Evolutionary conservation across 2,113 vertebrate genomes (phyloP), one percentile per base, ranked within the genome.

Genomic region (Triplophysa siluroides): DNA sequence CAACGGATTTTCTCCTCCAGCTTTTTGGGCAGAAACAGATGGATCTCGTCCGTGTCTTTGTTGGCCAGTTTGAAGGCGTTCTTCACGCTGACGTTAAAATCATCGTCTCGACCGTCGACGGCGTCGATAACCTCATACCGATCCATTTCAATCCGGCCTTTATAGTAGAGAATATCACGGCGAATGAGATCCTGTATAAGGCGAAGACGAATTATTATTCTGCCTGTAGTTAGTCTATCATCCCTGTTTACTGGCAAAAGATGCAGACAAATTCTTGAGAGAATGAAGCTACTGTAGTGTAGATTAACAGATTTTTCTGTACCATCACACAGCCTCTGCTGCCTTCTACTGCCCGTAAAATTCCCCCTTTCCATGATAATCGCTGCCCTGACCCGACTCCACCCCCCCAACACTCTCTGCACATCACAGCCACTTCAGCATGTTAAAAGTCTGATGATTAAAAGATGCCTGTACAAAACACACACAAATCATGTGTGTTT

Each of bases 61-160:
- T 98, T 98, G 87, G 94, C 95, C 88, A 99, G 91, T 88, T 99
- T 99, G 91, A 99, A 99, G 78, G 98, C 96, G 81, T 98, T 98
- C 93, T 99, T 99, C 91, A 98, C 96, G 78, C 96, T 98, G 84
- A 99, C 96, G 66, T 99, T 98, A 91, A 99, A 99, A 90, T 99
- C 98, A 62, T 99, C 98, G 75, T 99, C 98, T 52, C 97, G 93
- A 38, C 98, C 97, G 1, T 99, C 98, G 71, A 95, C 94, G 72
- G 96, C 95, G 82, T 99, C 96, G 85, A 96, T 90, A 67, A 98
- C 95, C 63, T 98, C 96, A 1, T 96, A 99, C 85, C 95, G 96
- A 90, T 99, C 98, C 96, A 98, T 98, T 90, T 99, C 98, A 84
- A 99, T 96, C 81, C 98, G 96, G 38, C 97, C 97, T 88, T 99